Evolutionary conservation across 2,113 vertebrate genomes (phyloP), one percentile per base, ranked within the genome.

Genomic region (Xenopus laevis): DNA sequence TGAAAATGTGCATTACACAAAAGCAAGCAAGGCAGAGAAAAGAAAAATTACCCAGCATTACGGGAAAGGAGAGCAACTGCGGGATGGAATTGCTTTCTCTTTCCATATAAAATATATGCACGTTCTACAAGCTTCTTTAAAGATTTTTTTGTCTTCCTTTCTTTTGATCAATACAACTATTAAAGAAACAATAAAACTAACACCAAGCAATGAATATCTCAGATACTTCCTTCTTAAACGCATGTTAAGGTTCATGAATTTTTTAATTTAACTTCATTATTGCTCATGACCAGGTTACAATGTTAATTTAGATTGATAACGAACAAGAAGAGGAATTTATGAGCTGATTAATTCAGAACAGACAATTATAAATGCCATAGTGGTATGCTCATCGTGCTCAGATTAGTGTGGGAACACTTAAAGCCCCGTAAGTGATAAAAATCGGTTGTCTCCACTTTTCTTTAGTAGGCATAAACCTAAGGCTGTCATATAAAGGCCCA

Each of bases 121-220:
- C 15, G 45, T 58, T 63, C 15, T n/a, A 74, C 46, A 59, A 30
- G 62, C 57, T 66, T 65, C 30, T 30, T 18, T 4, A 27, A 55
- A 9, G 61, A 55, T 74, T 66, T 63, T 27, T 27, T 27, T 27
- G 23, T 27, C 23, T 27, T 27, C 23, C 45, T 73, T 65, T 33
- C 50, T 72, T n/a, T 64, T 17, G 13, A 65, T 72, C 50, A 59
- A 72, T 66, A 66, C 27, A 59, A 65, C 50, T 74, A 74, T 65
- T 74, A 74, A 58, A 74, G 45, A 50, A 58, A 66, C 71, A 58
- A 74, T 66, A 18, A 55, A 55, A 55, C 17, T n/a, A 55, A 55
- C 4, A n/a, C 13, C 15, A 55, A 55, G 53, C 13, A 55, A 55
- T 16, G 17, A n/a, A 9, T 8, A n/a, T 55, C 15, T 55, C 16